Evolutionary conservation across 2,888 invertebrate genomes (phyloP), one percentile per base, ranked within the genome.

Genomic region (Caenorhabditis sp.): DNA sequence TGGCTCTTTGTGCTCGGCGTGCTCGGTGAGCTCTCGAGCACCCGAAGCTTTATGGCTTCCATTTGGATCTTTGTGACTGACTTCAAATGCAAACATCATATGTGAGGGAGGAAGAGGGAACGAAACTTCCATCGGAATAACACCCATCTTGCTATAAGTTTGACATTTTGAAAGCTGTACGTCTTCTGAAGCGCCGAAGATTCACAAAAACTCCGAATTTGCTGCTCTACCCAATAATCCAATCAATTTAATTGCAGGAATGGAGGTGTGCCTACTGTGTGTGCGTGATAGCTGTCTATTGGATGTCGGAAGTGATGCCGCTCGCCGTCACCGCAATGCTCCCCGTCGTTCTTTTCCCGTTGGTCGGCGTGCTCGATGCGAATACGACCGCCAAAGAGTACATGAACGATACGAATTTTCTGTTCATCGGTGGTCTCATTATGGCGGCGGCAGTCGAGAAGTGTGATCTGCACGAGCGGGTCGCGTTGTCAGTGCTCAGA

Each of bases 401-500:
- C 63, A 79, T 87, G 70, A 86, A 87, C 37, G 89, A 89, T 74
- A 89, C 88, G 2, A 88, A 85, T 48, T 89, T 89, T 65, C 80
- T 89, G 15, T 89, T 89, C 81, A 88, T 89, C 46, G 89, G 89
- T 13, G 89, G 89, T 30, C 78, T 89, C 15, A 87, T 89, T 15
- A 85, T 89, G 58, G 89, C 89, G n/a, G 84, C 85, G 8, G 88
- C 89, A 7, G 89, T 89, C 11, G 89, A 89, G 58, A 88, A 86
- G 65, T 87, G 85, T 55, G 83, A 86, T 53, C 79, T 89, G 7
- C 89, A 89, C 65, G 83, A 86, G 26, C 72, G 89, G 11, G 80
- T 83, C 5, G 84, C 84, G 11, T 73, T 84, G 7, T 78, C 75
- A 11, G 84, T 84, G 8, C 73, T 84, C 50, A 63, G 80, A 30